Base-by-base conservation (phyloP, 1,140 invertebrate genomes). In the Pogonus chalceus region DNA sequence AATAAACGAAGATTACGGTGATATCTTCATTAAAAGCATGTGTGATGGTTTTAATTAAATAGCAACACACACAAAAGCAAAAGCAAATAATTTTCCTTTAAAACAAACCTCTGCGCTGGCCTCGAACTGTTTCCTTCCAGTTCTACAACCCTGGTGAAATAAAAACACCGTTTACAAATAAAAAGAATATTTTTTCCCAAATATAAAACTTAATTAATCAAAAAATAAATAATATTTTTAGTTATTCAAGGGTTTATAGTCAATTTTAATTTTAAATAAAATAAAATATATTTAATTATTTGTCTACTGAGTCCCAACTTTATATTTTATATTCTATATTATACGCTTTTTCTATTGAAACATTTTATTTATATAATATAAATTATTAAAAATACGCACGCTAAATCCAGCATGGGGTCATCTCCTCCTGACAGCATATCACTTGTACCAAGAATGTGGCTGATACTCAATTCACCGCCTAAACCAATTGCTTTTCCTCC, bases 391-490 rank as follows among this genome's bases (percentile, higher is more conserved):
- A 49, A 49, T 47, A 46, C 59, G 21, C 22, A 76, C 78, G 81
- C 78, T 1, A 87, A 69, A 60, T 88, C 84, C 2, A 88, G 73
- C 18, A 82, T 80, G 16, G 86, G 76, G 59, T 89, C 87, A 61
- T 85, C 83, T 9, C 72, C 74, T 18, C 79, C 79, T 7, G 79
- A 79, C 9, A 79, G 63, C 57, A 81, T 76, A 64, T 90, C 88
- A 58, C 87, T 90, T 0, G 89, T 92, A 50, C 90, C 90, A 31
- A 93, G 71, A 60, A 94, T 92, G 65, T 92, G 88, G 60, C 78
- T 83, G 35, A 87, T 82, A 20, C 87, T 92, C 7, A 90, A 66
- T 74, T 90, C 87, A 20, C 80, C 79, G 2, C 74, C 70, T n/a
- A 65, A 71, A 24, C 60, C 61, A 2, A 73, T 74, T 65, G 67